Percentiles rank a stretch among this genome's conserved stretches.
Conservation (phyloP, 92 coral and sea anemone species). For the Epizoanthus scotinus region DNA sequence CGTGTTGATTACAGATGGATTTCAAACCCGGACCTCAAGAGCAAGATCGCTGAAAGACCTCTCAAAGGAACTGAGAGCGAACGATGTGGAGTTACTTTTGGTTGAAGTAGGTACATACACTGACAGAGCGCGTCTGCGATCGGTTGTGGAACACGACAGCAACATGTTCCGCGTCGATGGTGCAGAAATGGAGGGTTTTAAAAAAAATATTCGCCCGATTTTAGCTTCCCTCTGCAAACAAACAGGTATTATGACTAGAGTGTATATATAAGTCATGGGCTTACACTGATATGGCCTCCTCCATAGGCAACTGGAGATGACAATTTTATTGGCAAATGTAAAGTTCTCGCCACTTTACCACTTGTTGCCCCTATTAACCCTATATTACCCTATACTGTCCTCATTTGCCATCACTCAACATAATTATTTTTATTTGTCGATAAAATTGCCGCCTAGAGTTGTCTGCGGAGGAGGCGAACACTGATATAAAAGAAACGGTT, state of each 20-base stretch:
- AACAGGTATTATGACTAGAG: slow-evolving; percentile 8
- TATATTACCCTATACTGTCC: too few species aligned
- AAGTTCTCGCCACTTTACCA: too few species aligned
- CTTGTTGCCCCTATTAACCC: too few species aligned
- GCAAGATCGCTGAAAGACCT: slow-evolving; percentile 36
- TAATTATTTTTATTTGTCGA: too few species aligned
- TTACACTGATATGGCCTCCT: too few species aligned
- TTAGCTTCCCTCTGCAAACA: slow-evolving; percentile 7
- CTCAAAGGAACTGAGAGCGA: background rate
- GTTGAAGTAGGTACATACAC: slow-evolving; percentile 1
- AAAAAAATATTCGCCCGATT: background rate
- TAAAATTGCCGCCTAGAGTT: too few species aligned
- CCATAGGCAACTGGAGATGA: too few species aligned
- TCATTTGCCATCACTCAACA: too few species aligned
- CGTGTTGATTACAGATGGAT: slow-evolving; percentile 86
- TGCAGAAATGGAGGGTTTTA: background rate
- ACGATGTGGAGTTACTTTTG: background rate
- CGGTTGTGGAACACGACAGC: background rate
- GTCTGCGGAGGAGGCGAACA: too few species aligned
- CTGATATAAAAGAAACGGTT: too few species aligned
- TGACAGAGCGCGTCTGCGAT: background rate
- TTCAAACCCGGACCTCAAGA: slow-evolving; percentile 62
- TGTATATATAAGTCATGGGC: too few species aligned
- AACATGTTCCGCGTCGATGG: background rate
- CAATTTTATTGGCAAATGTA: too few species aligned